Conservation (phyloP, 2,113 vertebrate species). For the Machaerirhynchus nigripectus region DNA sequence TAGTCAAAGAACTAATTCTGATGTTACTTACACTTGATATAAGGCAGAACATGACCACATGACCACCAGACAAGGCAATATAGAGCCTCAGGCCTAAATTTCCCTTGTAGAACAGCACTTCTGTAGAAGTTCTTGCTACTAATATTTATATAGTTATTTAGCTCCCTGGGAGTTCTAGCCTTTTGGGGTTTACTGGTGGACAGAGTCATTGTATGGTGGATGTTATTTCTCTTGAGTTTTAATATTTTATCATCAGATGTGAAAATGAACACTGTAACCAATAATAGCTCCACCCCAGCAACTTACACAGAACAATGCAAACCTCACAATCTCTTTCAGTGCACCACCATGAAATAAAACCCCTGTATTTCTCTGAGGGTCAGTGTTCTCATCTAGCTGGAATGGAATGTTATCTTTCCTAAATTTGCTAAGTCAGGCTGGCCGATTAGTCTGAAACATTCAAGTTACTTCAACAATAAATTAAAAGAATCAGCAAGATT, state of each 20-base stretch:
- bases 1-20: not conserved
- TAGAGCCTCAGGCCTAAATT: not conserved
- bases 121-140: not conserved
- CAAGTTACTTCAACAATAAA: conserved; percentile 3
- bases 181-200: not conserved
- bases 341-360: not conserved
- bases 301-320: not conserved
- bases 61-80: not conserved
- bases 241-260: not conserved
- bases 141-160: not conserved
- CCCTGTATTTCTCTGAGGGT: not conserved
- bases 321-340: not conserved
- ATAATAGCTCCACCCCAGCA: not conserved
- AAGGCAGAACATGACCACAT: not conserved
- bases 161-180: not conserved
- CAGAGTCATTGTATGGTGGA: not conserved
- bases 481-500: conserved; percentile 37
- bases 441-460: not conserved
- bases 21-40: not conserved
- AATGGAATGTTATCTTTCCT: conserved; percentile 8
- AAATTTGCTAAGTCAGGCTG: not conserved
- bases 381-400: not conserved
- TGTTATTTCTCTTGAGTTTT: not conserved
- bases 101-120: not conserved
- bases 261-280: not conserved